Base-by-base conservation (phyloP, 2,888 invertebrate genomes). In the Cephus rjabovi region DNA sequence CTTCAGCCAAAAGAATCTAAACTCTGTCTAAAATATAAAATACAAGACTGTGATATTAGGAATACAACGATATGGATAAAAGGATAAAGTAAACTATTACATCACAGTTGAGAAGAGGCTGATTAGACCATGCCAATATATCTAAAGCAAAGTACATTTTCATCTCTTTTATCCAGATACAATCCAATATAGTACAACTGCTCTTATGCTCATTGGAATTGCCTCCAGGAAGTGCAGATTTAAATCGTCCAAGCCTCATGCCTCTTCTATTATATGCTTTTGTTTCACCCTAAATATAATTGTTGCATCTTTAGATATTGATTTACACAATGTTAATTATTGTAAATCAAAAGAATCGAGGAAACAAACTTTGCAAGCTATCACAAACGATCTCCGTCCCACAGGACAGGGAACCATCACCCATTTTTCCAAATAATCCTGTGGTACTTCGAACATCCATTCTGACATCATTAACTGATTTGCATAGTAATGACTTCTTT, bases 401-500 rank as follows among this genome's bases (percentile, higher is more conserved):
- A 95, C 94, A 0, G 99, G 99, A 89, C 97, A 97, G 0, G 97
- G 94, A 75, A 95, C 94, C 76, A 96, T 92, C 34, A 94, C 90
- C 97, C 97, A 97, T 75, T 95, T 94, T 9, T 94, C 93, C 79
- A 93, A 89, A 76, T 97, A 93, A 89, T 97, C 95, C 35, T 93
- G 93, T 0, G 99, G 99, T 78, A 96, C 94, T 84, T 98, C 97
- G 1, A 96, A 93, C 90, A 99, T 93, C 98, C 98, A 99, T 91
- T 99, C 99, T 0, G 98, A 98, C 79, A 96, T 89, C 96, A 98
- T 98, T 11, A 98, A 92, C 83, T 94, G 93, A 89, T 94, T 92
- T 56, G 87, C 87, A 82, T 89, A 92, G 33, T 80, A 37, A 75
- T 85, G 87, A 40, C 82, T 76, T 75, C 82, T 81, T 74, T 80